Base-by-base conservation (phyloP, 2,113 vertebrate species). In the Scopus umbretta region DNA sequence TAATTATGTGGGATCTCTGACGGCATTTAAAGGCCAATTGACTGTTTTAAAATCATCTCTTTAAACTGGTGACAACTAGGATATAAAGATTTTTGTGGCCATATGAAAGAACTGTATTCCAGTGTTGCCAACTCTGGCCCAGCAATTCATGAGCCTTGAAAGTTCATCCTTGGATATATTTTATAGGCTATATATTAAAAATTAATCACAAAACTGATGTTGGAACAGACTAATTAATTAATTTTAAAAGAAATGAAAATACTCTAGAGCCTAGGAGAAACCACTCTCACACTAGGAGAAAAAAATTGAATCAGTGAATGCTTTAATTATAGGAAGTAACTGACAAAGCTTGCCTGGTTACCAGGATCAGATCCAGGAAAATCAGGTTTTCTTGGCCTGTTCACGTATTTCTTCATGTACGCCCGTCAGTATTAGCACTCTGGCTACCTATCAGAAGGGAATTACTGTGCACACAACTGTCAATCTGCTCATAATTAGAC, bases 1-100 rank as follows among this genome's bases (percentile, higher is more conserved):
- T 95, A 95, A 95, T 94, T 97, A 95, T 95, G 96, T 97, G 96
- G 95, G 97, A 94, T 95, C 76, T 95, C 92, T 91, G 80, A 94
- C 96, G 89, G 91, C 89, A 90, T 96, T 97, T 97, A 97, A 97
- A 97, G 94, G 95, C 94, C 95, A 97, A 47, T 88, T 94, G 91
- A 87, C 74, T 94, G 81, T 80, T 92, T 97, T 97, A 90, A 94
- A 95, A 92, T 82, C 45, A 91, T 94, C 36, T 94, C 53, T 95
- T 89, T 94, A 81, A 94, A 72, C 22, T 45, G 56, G 27, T 88
- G 68, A 94, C 86, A 94, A 92, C 56, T 25, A 82, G 14, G 38
- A 75, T 76, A 82, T 56, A 66, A 90, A 91, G 62, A 91, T 90
- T 94, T 94, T 79, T 66, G 86, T 83, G 42, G 66, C 74, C 78